Conservation (phyloP, 2,888 invertebrate species). For the Macrosoma leucophasiata region DNA sequence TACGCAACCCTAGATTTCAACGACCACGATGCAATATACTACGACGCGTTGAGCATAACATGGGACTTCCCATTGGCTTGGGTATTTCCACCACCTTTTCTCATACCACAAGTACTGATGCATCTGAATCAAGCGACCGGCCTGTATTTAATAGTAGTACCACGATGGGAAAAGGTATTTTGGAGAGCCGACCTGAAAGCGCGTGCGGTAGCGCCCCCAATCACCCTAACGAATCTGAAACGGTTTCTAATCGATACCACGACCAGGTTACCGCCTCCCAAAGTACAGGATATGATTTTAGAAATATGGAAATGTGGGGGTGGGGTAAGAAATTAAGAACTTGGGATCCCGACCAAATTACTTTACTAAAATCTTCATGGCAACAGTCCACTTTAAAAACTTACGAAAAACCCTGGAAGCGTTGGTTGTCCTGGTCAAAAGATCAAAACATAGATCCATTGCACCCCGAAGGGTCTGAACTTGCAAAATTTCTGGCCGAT, state of each 20-base stretch:
- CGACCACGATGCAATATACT: conserved; percentile 16
- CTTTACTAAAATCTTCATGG: conserved; percentile 1
- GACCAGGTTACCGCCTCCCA: conserved; percentile 18
- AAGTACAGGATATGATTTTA: conserved; percentile 19
- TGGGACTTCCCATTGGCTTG: conserved; percentile 22
- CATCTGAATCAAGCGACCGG: conserved; percentile 19
- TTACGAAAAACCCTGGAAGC: neutral
- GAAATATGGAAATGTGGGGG: conserved; percentile 26
- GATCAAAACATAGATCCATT: conserved; percentile 3
- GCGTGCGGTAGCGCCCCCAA: conserved; percentile 15
- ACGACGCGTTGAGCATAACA: conserved; percentile 18
- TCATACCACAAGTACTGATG: conserved; percentile 15
- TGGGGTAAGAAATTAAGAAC: conserved; percentile 14
- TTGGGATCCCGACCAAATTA: no score
- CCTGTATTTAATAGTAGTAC: conserved; percentile 14
- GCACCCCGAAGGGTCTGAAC: neutral
- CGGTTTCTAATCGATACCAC: no score
- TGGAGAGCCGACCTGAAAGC: conserved; percentile 20
- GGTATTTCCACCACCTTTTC: conserved; percentile 23
- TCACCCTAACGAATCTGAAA: conserved; percentile 5
- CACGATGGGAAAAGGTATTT: conserved; percentile 20
- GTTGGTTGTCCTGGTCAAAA: conserved; percentile 5
- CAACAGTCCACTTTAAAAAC: conserved; percentile 2
- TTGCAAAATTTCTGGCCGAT: conserved; percentile 12
- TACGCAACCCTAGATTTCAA: conserved; percentile 17